These are phyloP conservation scores for Drosophila mayaguana DNA, from an alignment of 2,888 invertebrate species.

Conservation along the genomic window DNA sequence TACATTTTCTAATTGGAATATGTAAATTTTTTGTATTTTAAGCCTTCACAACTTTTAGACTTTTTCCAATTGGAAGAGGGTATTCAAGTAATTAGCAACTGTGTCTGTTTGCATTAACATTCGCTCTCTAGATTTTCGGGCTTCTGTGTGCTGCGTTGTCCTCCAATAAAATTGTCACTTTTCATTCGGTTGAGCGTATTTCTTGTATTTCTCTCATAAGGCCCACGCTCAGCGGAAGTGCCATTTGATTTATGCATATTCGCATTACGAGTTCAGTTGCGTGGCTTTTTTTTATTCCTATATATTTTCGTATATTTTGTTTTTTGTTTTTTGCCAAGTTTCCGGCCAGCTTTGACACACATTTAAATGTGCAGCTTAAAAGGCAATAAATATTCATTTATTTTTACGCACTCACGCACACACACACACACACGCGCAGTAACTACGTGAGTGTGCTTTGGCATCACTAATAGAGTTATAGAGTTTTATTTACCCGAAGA, in stretches of 20 bases:
- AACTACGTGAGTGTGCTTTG: constrained; percentile 3
- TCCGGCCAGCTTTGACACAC: constrained; percentile 71
- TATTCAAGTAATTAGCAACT: constrained; percentile 39
- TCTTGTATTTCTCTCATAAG: constrained; percentile 22
- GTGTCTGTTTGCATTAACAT: constrained; percentile 47
- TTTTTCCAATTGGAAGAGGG: not conserved
- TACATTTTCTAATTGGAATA: not conserved
- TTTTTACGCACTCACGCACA: not conserved
- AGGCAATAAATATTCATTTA: constrained; percentile 62
- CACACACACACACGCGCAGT: not conserved
- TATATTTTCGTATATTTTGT: not conserved
- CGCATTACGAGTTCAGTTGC: constrained; percentile 59
- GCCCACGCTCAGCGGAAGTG: constrained; percentile 71
- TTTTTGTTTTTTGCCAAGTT: constrained; percentile 55
- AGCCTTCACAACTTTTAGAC: not conserved
- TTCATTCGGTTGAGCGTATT: constrained; percentile 48
- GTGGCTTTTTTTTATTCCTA: constrained; percentile 12
- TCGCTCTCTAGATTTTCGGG: constrained; percentile 29
- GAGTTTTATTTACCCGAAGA: constrained; percentile 45
- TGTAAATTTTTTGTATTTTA: too few relatives aligned
- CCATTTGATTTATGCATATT: constrained; percentile 76
- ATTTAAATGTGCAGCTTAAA: constrained; percentile 61
- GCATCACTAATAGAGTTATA: constrained; percentile 51
- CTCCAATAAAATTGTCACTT: constrained; percentile 79
- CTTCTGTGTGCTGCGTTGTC: constrained; percentile 32